Evolutionary conservation across 2,797 vertebrate genomes (phyloP), one percentile per base, ranked within the genome.

Genomic region (Enteromius mattozi): DNA sequence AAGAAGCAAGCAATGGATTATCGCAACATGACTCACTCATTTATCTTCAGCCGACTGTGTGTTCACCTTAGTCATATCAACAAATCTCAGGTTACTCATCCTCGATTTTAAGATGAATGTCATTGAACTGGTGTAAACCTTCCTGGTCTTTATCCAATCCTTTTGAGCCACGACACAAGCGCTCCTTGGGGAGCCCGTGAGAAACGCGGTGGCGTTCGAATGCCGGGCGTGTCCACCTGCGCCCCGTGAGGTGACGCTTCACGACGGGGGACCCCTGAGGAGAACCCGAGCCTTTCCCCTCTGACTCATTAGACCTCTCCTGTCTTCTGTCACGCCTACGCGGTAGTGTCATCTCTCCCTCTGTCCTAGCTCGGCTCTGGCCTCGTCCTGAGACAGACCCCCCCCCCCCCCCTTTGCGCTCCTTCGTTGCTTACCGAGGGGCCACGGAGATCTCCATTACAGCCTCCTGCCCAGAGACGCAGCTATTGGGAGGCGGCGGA

Each of bases 401-500:
- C n/a, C n/a, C n/a, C n/a, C 87, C 87, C 71, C 54, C 89, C 89
- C 61, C 9, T 65, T 87, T 85, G 65, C 75, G 74, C 47, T 89
- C 86, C 88, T 87, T 85, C 81, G 72, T 82, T 30, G 76, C 82
- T 90, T 90, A 89, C 89, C 82, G 91, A 87, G 90, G 79, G 79
- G 86, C 82, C 56, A 54, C 37, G 24, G 74, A 72, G 65, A 91
- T 94, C 92, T 94, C 92, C 66, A 88, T 94, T 94, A 94, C 88
- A 90, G 88, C 88, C 91, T 92, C 87, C 91, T 91, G 90, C 91
- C 88, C 91, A 93, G 91, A 94, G 92, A 93, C 93, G 92, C 92
- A 88, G 92, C 92, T 94, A 94, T 94, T 95, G 94, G 93, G 95
- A 94, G 95, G 93, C 87, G 93, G 91, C 91, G 90, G 89, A 90